A percentile compares a stretch with the other conserved stretches of the same genome.
These are phyloP conservation scores for sheep (Ovis aries) DNA, from an alignment of 2,113 vertebrate genomes.

Conservation along the genomic window DNA sequence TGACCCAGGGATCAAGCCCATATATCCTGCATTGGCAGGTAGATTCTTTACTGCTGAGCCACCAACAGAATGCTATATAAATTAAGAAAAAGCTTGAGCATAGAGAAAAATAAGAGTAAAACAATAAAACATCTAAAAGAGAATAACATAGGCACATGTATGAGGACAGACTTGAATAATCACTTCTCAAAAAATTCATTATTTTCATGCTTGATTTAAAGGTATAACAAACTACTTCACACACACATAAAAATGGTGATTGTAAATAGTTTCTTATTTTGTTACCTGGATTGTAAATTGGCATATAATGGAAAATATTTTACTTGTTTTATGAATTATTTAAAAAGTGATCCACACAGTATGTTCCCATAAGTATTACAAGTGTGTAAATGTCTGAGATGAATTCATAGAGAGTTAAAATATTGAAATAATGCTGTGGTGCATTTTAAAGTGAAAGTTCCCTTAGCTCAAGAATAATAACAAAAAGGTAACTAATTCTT, in stretches of 20 bases:
- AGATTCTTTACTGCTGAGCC: background rate
- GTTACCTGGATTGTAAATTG: background rate
- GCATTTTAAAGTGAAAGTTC: constrained; percentile 1
- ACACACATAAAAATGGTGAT: background rate
- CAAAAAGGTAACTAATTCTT: background rate
- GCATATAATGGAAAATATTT: background rate
- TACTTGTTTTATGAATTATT: background rate
- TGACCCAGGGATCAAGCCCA: background rate
- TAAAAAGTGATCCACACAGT: background rate
- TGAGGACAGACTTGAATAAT: background rate
- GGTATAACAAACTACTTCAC: background rate
- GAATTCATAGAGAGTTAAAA: constrained; percentile 23
- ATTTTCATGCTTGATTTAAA: background rate
- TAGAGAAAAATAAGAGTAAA: background rate
- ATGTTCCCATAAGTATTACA: background rate
- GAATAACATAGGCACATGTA: background rate
- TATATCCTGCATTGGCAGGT: background rate
- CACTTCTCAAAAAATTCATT: background rate
- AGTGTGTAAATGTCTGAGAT: background rate
- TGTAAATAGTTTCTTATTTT: constrained; percentile 9
- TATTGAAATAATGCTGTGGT: background rate
- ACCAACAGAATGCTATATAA: background rate
- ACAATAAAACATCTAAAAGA: background rate
- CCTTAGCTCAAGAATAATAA: background rate
- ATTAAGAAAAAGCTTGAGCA: background rate